phyloP scores from a whole-genome alignment of 2,888 invertebrate species.

The Pollenia angustigena region DNA sequence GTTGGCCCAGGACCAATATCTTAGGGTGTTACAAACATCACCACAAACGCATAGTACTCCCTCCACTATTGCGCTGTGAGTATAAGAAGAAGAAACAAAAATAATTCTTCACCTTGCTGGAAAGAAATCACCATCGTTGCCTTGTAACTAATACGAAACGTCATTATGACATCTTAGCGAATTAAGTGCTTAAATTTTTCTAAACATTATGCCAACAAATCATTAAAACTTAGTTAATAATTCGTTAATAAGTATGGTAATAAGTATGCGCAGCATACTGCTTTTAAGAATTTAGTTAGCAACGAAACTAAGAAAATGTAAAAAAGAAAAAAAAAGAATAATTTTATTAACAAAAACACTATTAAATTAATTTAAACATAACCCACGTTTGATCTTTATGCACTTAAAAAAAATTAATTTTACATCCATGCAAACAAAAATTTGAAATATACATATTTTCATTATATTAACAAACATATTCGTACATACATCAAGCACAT shows the following conservation, averaged over 20 bases:
- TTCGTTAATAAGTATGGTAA: constrained; percentile 31
- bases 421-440: constrained; percentile 11
- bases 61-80: too few relatives aligned
- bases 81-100: too few relatives aligned
- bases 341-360: constrained; percentile 8
- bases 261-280: neutral
- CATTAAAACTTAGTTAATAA: constrained; percentile 12
- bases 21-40: too few relatives aligned
- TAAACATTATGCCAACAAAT: constrained; percentile 48
- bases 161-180: neutral
- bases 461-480: neutral
- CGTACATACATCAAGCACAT: neutral
- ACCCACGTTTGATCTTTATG: neutral
- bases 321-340: neutral
- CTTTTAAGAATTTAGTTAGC: neutral
- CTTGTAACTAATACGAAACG: constrained; percentile 8
- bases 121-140: neutral
- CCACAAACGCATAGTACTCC: too few relatives aligned
- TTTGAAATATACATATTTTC: neutral
- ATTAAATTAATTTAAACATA: constrained; percentile 9
- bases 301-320: neutral
- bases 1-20: too few relatives aligned
- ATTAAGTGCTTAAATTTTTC: constrained; percentile 25
- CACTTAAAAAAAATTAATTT: neutral
- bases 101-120: neutral